phyloP scores from a whole-genome alignment of 2,888 invertebrate genomes.

The Adelphocoris suturalis region DNA sequence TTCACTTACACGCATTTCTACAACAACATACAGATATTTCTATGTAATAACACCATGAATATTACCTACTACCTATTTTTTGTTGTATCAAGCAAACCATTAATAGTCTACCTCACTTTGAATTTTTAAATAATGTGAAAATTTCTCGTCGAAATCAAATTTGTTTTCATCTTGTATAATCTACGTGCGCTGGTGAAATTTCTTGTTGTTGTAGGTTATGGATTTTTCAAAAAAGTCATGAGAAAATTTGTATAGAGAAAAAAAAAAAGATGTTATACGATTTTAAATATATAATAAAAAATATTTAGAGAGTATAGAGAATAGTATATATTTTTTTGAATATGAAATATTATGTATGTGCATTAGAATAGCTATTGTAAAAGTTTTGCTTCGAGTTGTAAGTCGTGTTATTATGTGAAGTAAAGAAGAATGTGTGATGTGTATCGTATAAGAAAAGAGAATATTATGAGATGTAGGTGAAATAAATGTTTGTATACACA shows the following conservation, averaged over 20 bases:
- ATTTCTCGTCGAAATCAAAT: constrained; percentile 37
- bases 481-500: constrained; percentile 61
- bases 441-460: constrained; percentile 38
- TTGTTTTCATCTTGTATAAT: neutral
- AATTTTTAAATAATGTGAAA: neutral
- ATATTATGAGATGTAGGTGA: constrained; percentile 43
- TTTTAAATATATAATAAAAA: constrained; percentile 56
- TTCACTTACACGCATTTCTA: no score
- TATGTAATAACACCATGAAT: no score
- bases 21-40: no score
- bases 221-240: constrained; percentile 33
- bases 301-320: constrained; percentile 65
- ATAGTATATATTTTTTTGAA: constrained; percentile 70
- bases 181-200: constrained; percentile 32
- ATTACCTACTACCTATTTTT: no score
- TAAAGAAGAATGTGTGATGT: constrained; percentile 52
- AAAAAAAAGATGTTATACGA: constrained; percentile 66
- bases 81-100: neutral
- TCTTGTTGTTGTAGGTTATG: constrained; percentile 67
- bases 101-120: constrained; percentile 32
- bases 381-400: constrained; percentile 68
- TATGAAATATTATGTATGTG: constrained; percentile 67
- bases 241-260: constrained; percentile 33
- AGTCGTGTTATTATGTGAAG: constrained; percentile 56
- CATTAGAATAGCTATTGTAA: constrained; percentile 66